Percentiles rank a stretch among this genome's conserved stretches.
Evolutionary conservation across 2,113 vertebrate genomes (phyloP).

Genomic region (Xenus cinereus): DNA sequence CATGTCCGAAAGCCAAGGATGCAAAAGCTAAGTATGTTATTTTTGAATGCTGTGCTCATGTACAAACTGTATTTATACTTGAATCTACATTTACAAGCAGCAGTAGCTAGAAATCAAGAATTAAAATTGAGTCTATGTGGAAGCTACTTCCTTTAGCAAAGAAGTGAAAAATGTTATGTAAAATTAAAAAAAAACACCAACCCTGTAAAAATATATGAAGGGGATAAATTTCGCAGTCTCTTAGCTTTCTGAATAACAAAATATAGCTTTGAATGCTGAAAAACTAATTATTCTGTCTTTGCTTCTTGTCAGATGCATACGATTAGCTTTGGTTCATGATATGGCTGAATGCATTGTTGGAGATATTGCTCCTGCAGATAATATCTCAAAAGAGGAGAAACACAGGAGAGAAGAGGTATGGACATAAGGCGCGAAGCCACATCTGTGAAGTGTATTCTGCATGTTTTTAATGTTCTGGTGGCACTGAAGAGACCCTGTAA

Average conservation of each 20-base stretch:
- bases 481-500: background rate
- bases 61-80: background rate
- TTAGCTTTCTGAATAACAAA: background rate
- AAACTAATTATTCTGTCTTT: constrained; percentile 17
- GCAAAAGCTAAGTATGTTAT: background rate
- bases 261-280: background rate
- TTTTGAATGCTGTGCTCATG: background rate
- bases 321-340: constrained; percentile 93
- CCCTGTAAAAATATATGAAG: background rate
- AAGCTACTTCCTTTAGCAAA: background rate
- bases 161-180: background rate
- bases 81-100: background rate
- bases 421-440: background rate
- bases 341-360: constrained; percentile 98
- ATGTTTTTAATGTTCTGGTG: background rate
- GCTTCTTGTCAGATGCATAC: constrained; percentile 83
- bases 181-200: background rate
- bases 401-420: constrained; percentile 88
- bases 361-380: constrained; percentile 96
- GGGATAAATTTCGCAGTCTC: background rate
- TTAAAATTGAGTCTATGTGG: background rate
- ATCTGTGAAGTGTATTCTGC: background rate
- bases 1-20: background rate
- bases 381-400: constrained; percentile 93
- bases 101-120: background rate